phyloP scores from a whole-genome alignment of 2,113 vertebrate genomes.

The Capreolus pygargus region DNA sequence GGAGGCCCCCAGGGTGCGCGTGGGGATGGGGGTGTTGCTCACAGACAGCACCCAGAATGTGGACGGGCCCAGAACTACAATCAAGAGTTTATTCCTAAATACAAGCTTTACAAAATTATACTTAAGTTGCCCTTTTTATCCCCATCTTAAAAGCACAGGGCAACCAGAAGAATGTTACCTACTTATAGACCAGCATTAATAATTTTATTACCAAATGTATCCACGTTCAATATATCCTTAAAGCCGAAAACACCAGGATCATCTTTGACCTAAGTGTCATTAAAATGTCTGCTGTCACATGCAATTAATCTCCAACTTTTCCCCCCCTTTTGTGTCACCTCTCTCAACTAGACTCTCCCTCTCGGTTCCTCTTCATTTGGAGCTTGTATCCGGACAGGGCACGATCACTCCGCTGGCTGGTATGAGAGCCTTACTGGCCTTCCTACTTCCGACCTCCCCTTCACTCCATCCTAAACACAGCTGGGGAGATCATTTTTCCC shows the following conservation, averaged over 20 bases:
- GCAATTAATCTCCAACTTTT: background rate
- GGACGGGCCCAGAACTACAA: too few relatives aligned
- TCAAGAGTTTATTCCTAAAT: background rate
- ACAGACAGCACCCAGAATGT: background rate
- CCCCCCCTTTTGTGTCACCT: background rate
- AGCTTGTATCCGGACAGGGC: background rate
- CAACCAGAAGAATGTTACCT: background rate
- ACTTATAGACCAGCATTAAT: background rate
- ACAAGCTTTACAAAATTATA: background rate
- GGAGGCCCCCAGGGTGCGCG: background rate
- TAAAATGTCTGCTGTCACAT: background rate
- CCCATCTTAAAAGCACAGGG: background rate
- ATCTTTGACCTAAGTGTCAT: background rate
- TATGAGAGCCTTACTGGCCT: background rate
- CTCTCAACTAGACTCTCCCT: background rate
- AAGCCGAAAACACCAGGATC: background rate
- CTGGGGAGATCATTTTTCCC: background rate
- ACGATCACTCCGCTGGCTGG: background rate
- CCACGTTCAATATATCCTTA: background rate
- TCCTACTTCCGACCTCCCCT: background rate
- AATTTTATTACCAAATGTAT: background rate
- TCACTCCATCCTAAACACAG: background rate
- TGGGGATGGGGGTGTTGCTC: too few relatives aligned
- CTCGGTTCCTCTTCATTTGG: background rate
- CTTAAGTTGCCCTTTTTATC: background rate